Percentiles rank a stretch among this genome's conserved stretches.
Conservation (phyloP, 2,797 vertebrate genomes). For the Hemitrygon akajei region DNA sequence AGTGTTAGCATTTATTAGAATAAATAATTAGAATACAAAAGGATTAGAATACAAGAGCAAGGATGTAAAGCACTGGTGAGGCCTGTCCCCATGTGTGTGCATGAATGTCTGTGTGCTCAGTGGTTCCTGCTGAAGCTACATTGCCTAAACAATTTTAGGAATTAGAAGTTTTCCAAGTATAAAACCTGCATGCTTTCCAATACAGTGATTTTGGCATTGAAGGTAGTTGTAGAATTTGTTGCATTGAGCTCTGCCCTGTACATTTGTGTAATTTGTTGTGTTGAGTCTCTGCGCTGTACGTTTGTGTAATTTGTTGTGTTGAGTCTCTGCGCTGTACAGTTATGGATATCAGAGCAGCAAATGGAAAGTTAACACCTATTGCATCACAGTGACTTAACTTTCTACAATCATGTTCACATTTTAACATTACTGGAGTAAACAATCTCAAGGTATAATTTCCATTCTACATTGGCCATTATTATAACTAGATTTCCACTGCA, state of each 20-base stretch:
- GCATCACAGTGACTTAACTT: background rate
- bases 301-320: too few species aligned
- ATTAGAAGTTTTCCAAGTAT: background rate
- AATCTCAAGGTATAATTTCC: background rate
- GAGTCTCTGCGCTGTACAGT: background rate
- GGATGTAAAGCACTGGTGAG: too few species aligned
- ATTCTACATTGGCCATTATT: background rate
- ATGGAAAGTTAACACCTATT: background rate
- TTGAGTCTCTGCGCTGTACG: background rate
- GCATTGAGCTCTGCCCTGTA: background rate
- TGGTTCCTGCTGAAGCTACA: background rate
- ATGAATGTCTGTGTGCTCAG: background rate
- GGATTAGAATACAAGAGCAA: too few species aligned
- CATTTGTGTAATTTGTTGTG: background rate
- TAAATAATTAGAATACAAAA: too few species aligned
- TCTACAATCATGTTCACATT: background rate
- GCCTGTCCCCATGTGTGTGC: background rate
- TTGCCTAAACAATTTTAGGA: background rate
- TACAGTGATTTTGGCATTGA: background rate
- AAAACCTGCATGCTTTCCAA: background rate
- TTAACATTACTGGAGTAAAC: background rate
- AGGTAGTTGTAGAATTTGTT: background rate
- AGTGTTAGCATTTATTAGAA: too few species aligned
- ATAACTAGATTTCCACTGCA: background rate
- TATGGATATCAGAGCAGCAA: background rate